Percentiles rank a stretch among this genome's conserved stretches.
phyloP scores from a whole-genome alignment of 2,113 vertebrate genomes.

The Thymallus thymallus region DNA sequence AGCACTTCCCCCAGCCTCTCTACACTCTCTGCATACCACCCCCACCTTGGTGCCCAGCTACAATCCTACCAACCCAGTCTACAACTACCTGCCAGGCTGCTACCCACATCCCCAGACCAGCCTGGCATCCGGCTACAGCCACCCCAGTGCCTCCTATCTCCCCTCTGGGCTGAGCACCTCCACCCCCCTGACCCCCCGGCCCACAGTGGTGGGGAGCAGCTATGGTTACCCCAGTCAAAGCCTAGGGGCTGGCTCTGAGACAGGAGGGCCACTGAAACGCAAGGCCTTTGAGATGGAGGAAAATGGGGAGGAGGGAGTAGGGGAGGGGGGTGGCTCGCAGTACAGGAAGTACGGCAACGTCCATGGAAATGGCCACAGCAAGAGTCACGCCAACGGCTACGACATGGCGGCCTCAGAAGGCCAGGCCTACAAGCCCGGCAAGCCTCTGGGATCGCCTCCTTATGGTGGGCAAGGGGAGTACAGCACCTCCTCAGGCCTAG shows the following conservation, averaged over 20 bases:
- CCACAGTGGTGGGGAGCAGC: constrained; percentile 68
- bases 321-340: constrained; percentile 56
- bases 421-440: constrained; percentile 76
- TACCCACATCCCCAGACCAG: constrained; percentile 64
- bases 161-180: constrained; percentile 81
- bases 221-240: constrained; percentile 77
- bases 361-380: constrained; percentile 66
- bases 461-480: constrained; percentile 77
- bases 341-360: constrained; percentile 87
- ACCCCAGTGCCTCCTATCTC: constrained; percentile 81
- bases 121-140: constrained; percentile 78
- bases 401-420: constrained; percentile 59
- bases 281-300: constrained; percentile 80
- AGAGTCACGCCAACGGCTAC: constrained; percentile 77
- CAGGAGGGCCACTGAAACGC: constrained; percentile 77
- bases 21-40: constrained; percentile 64
- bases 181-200: constrained; percentile 77
- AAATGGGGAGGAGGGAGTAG: constrained; percentile 59
- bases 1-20: constrained; percentile 71
- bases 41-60: constrained; percentile 82
- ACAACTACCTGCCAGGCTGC: constrained; percentile 81
- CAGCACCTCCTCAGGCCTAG: constrained; percentile 69
- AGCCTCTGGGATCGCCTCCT: constrained; percentile 73
- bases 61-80: constrained; percentile 76
- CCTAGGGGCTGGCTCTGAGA: constrained; percentile 65